A percentile compares a stretch with the other conserved stretches of the same genome.
Conservation (phyloP, 2,797 vertebrate species). For the Dendrocincla tyrannina region DNA sequence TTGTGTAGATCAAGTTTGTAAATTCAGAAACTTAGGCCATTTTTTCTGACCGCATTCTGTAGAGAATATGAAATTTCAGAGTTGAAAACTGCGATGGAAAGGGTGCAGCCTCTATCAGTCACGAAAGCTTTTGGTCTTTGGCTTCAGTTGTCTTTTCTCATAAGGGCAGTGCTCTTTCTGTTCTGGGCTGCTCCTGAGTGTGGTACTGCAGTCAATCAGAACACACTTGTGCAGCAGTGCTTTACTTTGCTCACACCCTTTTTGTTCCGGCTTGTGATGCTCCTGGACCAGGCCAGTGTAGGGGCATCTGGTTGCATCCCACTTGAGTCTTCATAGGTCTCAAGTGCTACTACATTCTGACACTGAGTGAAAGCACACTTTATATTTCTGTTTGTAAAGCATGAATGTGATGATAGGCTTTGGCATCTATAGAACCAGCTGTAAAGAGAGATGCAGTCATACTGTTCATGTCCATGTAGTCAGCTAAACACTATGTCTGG, state of each 20-base stretch:
- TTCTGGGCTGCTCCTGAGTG: background rate
- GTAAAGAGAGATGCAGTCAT: background rate
- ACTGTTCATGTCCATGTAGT: background rate
- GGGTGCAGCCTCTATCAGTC: background rate
- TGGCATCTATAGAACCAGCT: background rate
- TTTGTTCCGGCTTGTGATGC: background rate
- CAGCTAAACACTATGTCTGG: background rate
- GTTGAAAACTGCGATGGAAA: background rate
- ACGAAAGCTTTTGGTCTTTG: background rate
- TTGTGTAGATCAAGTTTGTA: background rate
- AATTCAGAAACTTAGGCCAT: background rate
- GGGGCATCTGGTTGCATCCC: background rate
- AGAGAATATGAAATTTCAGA: background rate
- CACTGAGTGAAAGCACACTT: background rate
- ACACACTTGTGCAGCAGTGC: background rate
- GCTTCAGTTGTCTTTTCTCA: background rate
- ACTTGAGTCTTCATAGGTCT: background rate
- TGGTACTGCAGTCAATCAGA: accelerated
- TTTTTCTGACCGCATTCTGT: background rate
- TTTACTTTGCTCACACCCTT: background rate
- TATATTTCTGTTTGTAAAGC: background rate
- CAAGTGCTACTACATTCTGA: accelerated
- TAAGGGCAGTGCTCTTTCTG: background rate
- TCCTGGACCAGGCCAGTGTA: background rate
- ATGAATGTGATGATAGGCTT: background rate